Percentiles rank a stretch among this genome's conserved stretches.
Evolutionary conservation across 23 tunicate species (phyloP).

Genomic region (Halocynthia aurantium): DNA sequence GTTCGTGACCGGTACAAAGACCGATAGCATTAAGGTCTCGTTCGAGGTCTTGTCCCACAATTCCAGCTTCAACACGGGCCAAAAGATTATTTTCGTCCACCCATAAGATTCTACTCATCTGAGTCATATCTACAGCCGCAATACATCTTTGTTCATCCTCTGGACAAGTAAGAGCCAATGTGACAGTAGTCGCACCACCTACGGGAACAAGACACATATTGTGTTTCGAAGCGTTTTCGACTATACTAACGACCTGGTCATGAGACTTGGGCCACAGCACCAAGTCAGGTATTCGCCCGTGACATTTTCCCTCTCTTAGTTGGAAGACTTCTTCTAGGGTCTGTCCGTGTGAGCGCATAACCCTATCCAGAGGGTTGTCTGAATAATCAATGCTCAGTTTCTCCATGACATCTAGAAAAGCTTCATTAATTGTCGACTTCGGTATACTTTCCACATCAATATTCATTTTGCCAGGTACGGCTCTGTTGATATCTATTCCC

Average conservation of each 20-base stretch:
- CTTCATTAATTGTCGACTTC: conserved; percentile 58
- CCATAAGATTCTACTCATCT: conserved; percentile 93
- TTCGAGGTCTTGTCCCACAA: conserved; percentile 91
- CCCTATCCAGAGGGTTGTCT: conserved; percentile 69
- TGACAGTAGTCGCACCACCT: conserved; percentile 88
- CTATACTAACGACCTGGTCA: conserved; percentile 74
- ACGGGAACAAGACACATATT: conserved; percentile 90
- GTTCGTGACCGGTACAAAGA: conserved; percentile 92
- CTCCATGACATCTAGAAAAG: conserved; percentile 53
- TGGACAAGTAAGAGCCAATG: conserved; percentile 69
- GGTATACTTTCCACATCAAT: conserved; percentile 54
- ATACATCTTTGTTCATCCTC: conserved; percentile 65
- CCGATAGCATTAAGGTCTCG: conserved; percentile 82
- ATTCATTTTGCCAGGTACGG: conserved; percentile 10
- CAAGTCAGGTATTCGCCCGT: conserved; percentile 68
- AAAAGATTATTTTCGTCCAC: conserved; percentile 91
- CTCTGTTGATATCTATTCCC: conserved; percentile 52
- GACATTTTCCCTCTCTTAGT: conserved; percentile 47
- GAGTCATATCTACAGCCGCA: conserved; percentile 82
- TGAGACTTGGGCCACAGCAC: conserved; percentile 83
- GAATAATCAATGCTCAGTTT: conserved; percentile 64
- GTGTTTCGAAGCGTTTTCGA: conserved; percentile 50
- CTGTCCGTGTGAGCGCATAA: conserved; percentile 89
- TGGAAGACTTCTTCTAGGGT: conserved; percentile 75
- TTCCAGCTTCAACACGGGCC: conserved; percentile 90